Evolutionary conservation across 2,888 invertebrate species (phyloP), one percentile per base, ranked within the genome.

Genomic region (Rhabditophanes sp.): DNA sequence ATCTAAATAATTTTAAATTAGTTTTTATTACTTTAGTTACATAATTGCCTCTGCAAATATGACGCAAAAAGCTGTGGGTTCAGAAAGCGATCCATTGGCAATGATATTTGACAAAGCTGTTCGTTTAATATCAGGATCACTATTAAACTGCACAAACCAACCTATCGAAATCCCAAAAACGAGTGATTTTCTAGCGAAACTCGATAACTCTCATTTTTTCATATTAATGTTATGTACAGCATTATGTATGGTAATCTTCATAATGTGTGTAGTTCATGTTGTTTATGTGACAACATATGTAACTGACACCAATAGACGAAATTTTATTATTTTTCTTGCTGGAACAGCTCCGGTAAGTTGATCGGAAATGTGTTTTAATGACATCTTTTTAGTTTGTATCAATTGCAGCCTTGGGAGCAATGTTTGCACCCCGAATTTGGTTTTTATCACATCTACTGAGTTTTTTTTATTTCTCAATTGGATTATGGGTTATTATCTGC

Each of bases 381-480:
- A 21, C 32, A 8, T 9, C 25, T 24, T 32, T 49, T 32, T 41
- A 50, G 41, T 50, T 59, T 27, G 53, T 59, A 17, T 55, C 55
- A 3, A 23, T 44, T 4, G 41, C 53, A 9, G 46, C 56, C 4
- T 43, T 59, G 11, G 45, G 49, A 4, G 42, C 58, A 9, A 48
- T 56, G 52, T 59, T 51, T 37, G 57, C 57, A 54, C 59, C 59
- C 12, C 39, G 59, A 20, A 53, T 53, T 18, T 59, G 58, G 58
- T 56, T 59, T 39, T 40, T 59, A 16, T 43, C 52, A 4, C 55
- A 59, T 39, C 45, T 59, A 14, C 41, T 59, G 33, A 46, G 3
- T 40, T 43, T 49, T 26, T 53, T 52, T 32, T 58, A 57, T 37
- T 59, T 59, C 31, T 56, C 58, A 6, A 43, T 59, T 18, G 57